A percentile compares a stretch with the other conserved stretches of the same genome.
Conservation (phyloP, 2,797 vertebrate species). For the Harpagifer antarcticus region DNA sequence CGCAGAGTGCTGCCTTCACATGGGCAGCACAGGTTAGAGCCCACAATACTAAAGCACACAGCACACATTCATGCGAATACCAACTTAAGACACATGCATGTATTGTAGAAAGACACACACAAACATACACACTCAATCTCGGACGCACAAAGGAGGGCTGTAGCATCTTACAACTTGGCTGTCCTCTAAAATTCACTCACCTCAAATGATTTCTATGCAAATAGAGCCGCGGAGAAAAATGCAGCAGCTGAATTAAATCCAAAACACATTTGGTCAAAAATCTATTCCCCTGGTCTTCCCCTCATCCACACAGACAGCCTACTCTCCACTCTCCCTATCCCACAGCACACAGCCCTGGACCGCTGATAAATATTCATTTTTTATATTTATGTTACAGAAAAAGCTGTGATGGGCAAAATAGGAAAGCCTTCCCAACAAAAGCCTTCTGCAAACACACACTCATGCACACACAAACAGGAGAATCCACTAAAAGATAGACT, state of each 20-base stretch:
- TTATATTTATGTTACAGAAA: constrained; percentile 78
- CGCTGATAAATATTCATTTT: constrained; percentile 89
- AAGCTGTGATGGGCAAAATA: constrained; percentile 83
- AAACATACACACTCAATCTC: constrained; percentile 23
- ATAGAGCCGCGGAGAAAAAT: constrained; percentile 77
- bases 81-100: constrained; percentile 28
- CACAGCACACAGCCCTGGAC: constrained; percentile 76
- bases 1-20: constrained; percentile 41
- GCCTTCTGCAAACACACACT: constrained; percentile 29
- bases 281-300: constrained; percentile 83
- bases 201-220: constrained; percentile 91
- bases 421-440: constrained; percentile 60
- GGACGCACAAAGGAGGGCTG: constrained; percentile 25
- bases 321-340: constrained; percentile 70
- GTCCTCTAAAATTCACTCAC: constrained; percentile 85
- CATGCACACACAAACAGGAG: constrained; percentile 15
- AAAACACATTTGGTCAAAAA: constrained; percentile 91
- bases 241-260: constrained; percentile 82
- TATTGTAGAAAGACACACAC: neutral
- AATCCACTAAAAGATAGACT: constrained; percentile 19
- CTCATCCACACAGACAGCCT: constrained; percentile 60
- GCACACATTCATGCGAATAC: neutral
- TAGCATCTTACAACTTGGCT: constrained; percentile 64
- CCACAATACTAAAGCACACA: neutral
- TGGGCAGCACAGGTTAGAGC: constrained; percentile 21